Conservation (phyloP, 2,113 vertebrate species). For the Cygnus buccinator region DNA sequence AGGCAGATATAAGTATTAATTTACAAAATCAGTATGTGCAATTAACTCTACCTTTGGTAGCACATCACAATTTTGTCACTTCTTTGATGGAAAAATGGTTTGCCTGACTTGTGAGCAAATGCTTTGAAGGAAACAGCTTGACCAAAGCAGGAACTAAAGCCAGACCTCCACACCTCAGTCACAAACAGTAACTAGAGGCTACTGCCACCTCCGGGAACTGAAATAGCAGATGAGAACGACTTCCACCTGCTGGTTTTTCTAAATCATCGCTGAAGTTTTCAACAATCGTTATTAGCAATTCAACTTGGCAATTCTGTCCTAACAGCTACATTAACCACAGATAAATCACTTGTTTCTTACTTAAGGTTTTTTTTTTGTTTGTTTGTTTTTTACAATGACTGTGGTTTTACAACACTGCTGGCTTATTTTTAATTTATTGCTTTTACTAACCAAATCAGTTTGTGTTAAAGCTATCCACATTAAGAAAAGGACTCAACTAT, state of each 20-base stretch:
- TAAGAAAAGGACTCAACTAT: no score
- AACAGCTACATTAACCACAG: background rate
- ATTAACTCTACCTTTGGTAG: background rate
- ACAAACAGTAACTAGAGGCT: fast-evolving
- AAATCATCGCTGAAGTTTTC: background rate
- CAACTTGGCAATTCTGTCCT: background rate
- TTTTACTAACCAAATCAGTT: background rate
- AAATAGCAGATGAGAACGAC: background rate
- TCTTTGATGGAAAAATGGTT: background rate
- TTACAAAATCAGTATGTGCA: background rate
- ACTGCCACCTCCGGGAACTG: background rate
- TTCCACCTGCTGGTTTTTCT: background rate
- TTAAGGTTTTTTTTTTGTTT: background rate
- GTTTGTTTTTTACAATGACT: background rate
- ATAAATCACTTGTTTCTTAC: background rate
- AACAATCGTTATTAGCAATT: fast-evolving
- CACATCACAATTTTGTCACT: background rate
- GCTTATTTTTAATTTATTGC: background rate
- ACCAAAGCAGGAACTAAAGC: background rate
- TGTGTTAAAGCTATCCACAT: background rate
- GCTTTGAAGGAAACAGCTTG: background rate
- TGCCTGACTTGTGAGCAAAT: background rate
- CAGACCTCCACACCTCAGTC: background rate
- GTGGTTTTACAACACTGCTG: background rate
- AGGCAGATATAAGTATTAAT: background rate